These are phyloP conservation scores for Dioctria rufipes DNA, from an alignment of 2,888 invertebrate species.

Conservation along the genomic window DNA sequence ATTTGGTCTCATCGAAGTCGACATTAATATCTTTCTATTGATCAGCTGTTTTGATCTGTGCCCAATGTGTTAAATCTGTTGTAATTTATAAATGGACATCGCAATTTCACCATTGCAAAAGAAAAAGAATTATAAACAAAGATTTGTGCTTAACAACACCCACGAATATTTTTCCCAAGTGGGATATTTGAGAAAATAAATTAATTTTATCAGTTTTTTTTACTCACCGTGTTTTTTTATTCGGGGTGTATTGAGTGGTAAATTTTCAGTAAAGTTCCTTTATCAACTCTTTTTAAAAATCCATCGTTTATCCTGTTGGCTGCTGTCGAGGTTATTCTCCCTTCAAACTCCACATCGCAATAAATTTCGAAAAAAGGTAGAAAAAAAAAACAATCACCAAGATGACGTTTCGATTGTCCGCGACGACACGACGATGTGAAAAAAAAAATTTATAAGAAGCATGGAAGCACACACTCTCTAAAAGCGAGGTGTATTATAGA, in stretches of 20 bases:
- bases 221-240: constrained; percentile 25
- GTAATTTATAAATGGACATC: too few species aligned
- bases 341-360: constrained; percentile 11
- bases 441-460: background rate
- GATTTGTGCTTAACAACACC: constrained; percentile 8
- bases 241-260: too few species aligned
- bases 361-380: constrained; percentile 10
- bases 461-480: constrained; percentile 1
- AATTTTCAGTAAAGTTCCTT: background rate
- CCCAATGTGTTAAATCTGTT: too few species aligned
- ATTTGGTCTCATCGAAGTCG: too few species aligned
- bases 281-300: constrained; percentile 20
- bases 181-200: background rate
- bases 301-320: background rate
- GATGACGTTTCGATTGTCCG: constrained; percentile 24
- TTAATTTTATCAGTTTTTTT: background rate
- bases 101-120: background rate
- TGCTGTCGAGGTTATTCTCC: background rate
- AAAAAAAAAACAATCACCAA: constrained; percentile 14
- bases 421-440: constrained; percentile 1
- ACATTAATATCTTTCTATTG: too few species aligned
- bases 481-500: background rate
- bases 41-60: too few species aligned
- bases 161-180: background rate
- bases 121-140: constrained; percentile 37